These are phyloP conservation scores for Sparus aurata DNA, from an alignment of 2,797 vertebrate genomes.

Conservation along the genomic window DNA sequence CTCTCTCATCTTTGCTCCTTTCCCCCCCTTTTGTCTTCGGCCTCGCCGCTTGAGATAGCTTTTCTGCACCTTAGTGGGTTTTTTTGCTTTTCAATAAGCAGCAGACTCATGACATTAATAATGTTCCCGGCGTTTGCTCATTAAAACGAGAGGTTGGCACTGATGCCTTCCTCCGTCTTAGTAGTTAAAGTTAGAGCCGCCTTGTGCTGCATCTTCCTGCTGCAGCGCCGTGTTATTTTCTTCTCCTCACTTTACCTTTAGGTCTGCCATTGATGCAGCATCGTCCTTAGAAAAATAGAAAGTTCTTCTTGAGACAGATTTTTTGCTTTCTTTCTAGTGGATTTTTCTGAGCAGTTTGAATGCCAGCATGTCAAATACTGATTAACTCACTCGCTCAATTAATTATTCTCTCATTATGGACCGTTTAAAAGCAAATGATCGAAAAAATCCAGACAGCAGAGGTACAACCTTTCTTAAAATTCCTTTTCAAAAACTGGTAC, in stretches of 20 bases:
- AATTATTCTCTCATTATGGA: too few relatives aligned
- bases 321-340: not conserved
- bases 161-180: slow-evolving; percentile 16
- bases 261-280: slow-evolving; percentile 9
- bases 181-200: slow-evolving; percentile 42
- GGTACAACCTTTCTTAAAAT: too few relatives aligned
- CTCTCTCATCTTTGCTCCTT: slow-evolving; percentile 19
- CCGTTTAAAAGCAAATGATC: too few relatives aligned
- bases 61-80: slow-evolving; percentile 40
- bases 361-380: not conserved
- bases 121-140: slow-evolving; percentile 33
- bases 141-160: slow-evolving; percentile 41
- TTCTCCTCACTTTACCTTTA: not conserved
- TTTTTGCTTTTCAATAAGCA: slow-evolving; percentile 38
- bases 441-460: too few relatives aligned
- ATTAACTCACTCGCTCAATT: too few relatives aligned
- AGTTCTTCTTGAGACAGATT: not conserved
- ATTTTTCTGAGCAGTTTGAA: slow-evolving; percentile 1
- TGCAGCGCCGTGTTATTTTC: slow-evolving; percentile 1
- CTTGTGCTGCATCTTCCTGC: slow-evolving; percentile 11
- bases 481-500: too few relatives aligned
- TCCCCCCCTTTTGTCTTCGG: slow-evolving; percentile 32
- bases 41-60: slow-evolving; percentile 44
- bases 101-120: slow-evolving; percentile 51
- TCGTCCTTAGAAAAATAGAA: not conserved